Percentiles rank a stretch among this genome's conserved stretches.
phyloP scores from a whole-genome alignment of 2,797 vertebrate species.

The Myiotriccus ornatus region DNA sequence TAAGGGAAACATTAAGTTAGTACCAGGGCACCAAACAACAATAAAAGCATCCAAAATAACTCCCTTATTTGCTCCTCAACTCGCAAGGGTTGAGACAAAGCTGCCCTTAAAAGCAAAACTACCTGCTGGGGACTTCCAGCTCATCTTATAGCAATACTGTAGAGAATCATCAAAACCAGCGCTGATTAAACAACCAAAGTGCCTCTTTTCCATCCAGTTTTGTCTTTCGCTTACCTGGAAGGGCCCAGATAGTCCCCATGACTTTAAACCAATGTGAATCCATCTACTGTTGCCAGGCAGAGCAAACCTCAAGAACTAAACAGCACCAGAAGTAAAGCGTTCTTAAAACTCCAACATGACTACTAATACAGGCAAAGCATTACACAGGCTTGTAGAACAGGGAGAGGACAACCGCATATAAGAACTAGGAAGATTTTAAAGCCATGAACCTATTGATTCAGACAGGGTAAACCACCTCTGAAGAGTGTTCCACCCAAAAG shows the following conservation, averaged over 20 bases:
- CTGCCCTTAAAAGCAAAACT: neutral
- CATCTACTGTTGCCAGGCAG: neutral
- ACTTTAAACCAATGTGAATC: neutral
- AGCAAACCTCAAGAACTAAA: neutral
- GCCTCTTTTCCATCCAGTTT: neutral
- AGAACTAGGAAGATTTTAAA: neutral
- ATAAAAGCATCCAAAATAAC: neutral
- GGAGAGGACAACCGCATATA: neutral
- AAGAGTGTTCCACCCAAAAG: fast-evolving
- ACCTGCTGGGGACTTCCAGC: neutral
- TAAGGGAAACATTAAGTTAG: neutral
- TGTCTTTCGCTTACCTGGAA: neutral
- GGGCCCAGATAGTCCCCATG: neutral
- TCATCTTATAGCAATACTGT: neutral
- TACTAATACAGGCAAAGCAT: neutral
- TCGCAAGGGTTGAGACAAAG: neutral
- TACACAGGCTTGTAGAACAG: neutral
- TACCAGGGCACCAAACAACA: neutral
- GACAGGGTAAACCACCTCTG: neutral
- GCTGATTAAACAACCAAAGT: neutral
- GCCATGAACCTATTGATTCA: neutral
- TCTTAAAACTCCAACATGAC: neutral
- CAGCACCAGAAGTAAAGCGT: neutral
- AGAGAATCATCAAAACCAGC: neutral
- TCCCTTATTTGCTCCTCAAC: neutral